phyloP scores from a whole-genome alignment of 2,113 vertebrate genomes.

The Cephalophus harveyi region DNA sequence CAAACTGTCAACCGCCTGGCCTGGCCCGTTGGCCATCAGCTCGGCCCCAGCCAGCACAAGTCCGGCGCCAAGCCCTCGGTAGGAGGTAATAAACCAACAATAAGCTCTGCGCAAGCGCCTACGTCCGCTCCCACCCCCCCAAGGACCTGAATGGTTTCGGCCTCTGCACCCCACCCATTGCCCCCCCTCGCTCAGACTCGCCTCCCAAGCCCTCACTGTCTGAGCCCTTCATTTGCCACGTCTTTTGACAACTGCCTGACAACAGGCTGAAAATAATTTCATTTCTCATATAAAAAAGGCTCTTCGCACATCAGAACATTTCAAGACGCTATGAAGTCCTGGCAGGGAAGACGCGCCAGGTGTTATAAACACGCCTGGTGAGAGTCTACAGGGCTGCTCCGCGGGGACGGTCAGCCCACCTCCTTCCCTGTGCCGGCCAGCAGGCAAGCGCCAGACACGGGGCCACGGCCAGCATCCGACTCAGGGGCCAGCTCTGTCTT shows the following conservation, averaged over 20 bases:
- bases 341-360: constrained; percentile 15
- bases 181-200: accelerated
- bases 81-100: background rate
- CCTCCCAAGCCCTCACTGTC: background rate
- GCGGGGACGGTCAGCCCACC: accelerated
- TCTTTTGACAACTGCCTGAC: constrained; percentile 66
- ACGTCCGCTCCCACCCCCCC: accelerated
- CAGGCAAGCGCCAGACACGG: accelerated
- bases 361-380: background rate
- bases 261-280: constrained; percentile 67
- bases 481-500: background rate
- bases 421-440: accelerated
- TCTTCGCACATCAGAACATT: constrained; percentile 36
- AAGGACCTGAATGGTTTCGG: accelerated
- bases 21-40: accelerated
- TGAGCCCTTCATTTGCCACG: background rate
- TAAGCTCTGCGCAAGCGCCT: accelerated
- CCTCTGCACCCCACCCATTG: accelerated
- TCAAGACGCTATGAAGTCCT: background rate
- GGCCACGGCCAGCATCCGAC: accelerated
- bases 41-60: background rate
- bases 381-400: accelerated
- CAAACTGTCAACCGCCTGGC: background rate
- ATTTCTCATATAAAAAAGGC: constrained; percentile 42
- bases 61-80: accelerated